Evolutionary conservation across 2,888 invertebrate species (phyloP), one percentile per base, ranked within the genome.

Genomic region (Meiosimyza platycephala): DNA sequence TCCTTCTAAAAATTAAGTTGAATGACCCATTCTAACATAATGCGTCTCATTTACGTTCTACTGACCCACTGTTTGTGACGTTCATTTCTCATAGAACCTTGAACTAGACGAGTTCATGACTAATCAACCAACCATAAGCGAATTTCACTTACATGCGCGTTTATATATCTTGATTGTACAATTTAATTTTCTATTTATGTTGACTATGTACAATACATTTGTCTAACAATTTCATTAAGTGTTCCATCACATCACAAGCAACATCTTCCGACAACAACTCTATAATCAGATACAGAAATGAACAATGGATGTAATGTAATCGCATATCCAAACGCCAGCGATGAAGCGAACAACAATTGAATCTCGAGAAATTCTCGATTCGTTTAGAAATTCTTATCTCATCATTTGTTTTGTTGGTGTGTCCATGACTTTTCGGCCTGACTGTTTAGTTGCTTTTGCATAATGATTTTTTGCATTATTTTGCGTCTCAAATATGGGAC

Each of bases 351-450:
- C 15, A 51, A 65, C 51, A 57, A 68, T 55, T 59, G 68, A 68
- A 68, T 47, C 40, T 55, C 33, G n/a, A 52, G 40, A 52, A 63
- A 48, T 55, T 48, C 60, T 50, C 60, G 60, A 64, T 68, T 54
- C 54, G 54, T 71, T 13, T 54, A 7, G 71, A 72, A 75, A 73
- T 76, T 76, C 74, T 74, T 73, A 68, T 71, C 68, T 48, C 64
- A 75, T 72, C 71, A 74, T 73, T 72, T 74, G 15, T n/a, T 28
- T 59, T 50, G 12, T 47, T 50, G 33, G 22, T 66, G 67, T 75
- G 76, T 72, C 76, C 76, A 72, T 76, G 76, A 76, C 76, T 76
- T 74, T 72, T 73, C 69, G 64, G 64, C 40, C 51, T 71, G n/a
- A 60, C 71, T 70, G 18, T 62, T 62, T 66, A 47, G 40, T 69